Evolutionary conservation across 1,140 invertebrate genomes (phyloP).

Genomic region (Wasmannia auropunctata): DNA sequence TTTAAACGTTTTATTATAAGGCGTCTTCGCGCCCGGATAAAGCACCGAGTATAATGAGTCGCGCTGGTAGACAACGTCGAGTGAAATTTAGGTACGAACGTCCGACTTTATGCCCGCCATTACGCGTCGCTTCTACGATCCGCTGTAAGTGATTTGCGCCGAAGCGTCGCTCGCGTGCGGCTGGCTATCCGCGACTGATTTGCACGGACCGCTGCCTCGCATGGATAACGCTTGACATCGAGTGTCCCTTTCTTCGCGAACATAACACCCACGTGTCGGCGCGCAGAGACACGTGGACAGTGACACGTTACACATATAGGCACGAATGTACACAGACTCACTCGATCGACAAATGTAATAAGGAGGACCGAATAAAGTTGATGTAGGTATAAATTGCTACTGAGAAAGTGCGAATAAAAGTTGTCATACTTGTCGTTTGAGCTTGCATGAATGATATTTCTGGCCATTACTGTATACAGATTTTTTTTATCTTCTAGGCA

Average conservation of each 20-base stretch:
- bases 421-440: background rate
- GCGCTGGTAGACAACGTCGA: conserved; percentile 33
- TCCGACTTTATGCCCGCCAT: background rate
- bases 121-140: conserved; percentile 21
- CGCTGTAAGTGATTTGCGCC: background rate
- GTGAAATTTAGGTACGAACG: conserved; percentile 48
- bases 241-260: background rate
- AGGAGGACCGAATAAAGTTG: background rate
- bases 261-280: background rate
- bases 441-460: background rate
- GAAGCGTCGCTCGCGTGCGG: background rate
- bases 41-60: conserved; percentile 64
- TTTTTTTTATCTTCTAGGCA: background rate
- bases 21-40: conserved; percentile 13
- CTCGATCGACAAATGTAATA: background rate
- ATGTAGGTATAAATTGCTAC: conserved; percentile 3
- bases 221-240: background rate
- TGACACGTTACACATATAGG: background rate
- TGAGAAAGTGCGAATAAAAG: conserved; percentile 16
- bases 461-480: background rate
- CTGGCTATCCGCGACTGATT: conserved; percentile 10
- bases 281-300: background rate
- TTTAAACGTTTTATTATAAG: conserved; percentile 64
- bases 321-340: too few species aligned
- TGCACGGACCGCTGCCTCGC: background rate